Base-by-base conservation (phyloP, 2,113 vertebrate species). In the Oreochromis tanganicae region DNA sequence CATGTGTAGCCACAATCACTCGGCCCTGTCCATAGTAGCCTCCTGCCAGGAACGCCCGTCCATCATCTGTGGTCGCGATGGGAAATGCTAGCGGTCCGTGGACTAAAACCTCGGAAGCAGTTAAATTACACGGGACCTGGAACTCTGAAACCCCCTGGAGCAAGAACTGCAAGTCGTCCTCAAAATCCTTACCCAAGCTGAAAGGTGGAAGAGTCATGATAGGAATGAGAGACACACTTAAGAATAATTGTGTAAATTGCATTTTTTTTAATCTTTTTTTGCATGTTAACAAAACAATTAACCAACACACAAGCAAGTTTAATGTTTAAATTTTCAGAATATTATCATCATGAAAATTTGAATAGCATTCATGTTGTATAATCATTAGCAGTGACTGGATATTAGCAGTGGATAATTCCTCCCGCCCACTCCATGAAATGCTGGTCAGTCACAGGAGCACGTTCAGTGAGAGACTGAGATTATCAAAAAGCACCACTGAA, bases 81-180 rank as follows among this genome's bases (percentile, higher is more conserved):
- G 96, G 96, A 56, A 97, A 97, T 14, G 97, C 92, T 3, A 97
- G 87, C 0, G 94, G 88, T 29, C 97, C 96, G 1, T 97, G 97
- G 21, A 96, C 91, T 88, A 97, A 82, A 85, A 97, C 7, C 80
- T 97, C 96, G 1, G 97, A 97, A 13, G 50, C 7, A 5, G 93
- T 0, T 1, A 83, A 1, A 2, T 46, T 79, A 19, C 85, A 36
- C 3, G 21, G 36, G 41, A 96, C 3, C 34, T 96, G 90, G 91
- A 97, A 96, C 81, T 97, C 94, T 2, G 94, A 68, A 73, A 96
- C 81, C 1, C 93, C 95, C 29, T 95, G 4, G 1, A 97, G 94
- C 54, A 97, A 86, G 63, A 95, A 95, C 79, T 92, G 46, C 80
- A 97, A 85, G 85, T 97, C 96, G 4, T 95, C 94, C 88, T 94